Evolutionary conservation across 1,140 invertebrate genomes (phyloP).

Genomic region (Trichonephila inaurata): DNA sequence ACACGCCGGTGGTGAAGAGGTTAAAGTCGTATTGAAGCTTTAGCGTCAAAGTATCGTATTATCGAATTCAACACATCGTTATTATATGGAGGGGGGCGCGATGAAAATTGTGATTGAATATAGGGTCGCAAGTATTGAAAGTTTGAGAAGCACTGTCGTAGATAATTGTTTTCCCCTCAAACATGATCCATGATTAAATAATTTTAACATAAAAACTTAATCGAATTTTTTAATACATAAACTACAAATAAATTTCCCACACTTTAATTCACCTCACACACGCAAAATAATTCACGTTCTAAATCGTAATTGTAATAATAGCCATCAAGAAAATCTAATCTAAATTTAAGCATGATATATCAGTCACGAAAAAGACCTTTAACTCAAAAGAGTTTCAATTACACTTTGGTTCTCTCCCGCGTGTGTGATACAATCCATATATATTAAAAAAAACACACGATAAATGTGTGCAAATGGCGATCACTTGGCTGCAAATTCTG

Average conservation of each 20-base stretch:
- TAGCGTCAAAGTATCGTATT: too few relatives aligned
- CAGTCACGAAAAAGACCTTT: neutral
- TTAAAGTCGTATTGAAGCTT: too few relatives aligned
- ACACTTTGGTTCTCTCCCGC: neutral
- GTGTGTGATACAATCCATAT: constrained; percentile 5
- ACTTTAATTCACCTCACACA: neutral
- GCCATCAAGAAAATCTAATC: neutral
- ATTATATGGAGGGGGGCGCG: too few relatives aligned
- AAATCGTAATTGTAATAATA: neutral
- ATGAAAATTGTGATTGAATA: too few relatives aligned
- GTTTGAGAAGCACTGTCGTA: too few relatives aligned
- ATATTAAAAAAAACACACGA: neutral
- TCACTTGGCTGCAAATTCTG: constrained; percentile 1
- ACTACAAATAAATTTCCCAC: neutral
- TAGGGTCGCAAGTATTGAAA: too few relatives aligned
- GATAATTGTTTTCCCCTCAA: too few relatives aligned
- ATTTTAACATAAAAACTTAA: too few relatives aligned
- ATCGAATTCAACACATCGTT: too few relatives aligned
- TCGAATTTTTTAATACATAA: neutral
- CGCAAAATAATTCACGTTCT: constrained; percentile 3
- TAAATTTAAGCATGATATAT: constrained; percentile 39
- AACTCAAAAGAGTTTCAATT: neutral
- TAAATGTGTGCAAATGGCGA: neutral
- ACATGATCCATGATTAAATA: too few relatives aligned
- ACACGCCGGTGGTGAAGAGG: too few relatives aligned